Conservation (phyloP, 2,113 vertebrate genomes). For the Cyanocitta stelleri region DNA sequence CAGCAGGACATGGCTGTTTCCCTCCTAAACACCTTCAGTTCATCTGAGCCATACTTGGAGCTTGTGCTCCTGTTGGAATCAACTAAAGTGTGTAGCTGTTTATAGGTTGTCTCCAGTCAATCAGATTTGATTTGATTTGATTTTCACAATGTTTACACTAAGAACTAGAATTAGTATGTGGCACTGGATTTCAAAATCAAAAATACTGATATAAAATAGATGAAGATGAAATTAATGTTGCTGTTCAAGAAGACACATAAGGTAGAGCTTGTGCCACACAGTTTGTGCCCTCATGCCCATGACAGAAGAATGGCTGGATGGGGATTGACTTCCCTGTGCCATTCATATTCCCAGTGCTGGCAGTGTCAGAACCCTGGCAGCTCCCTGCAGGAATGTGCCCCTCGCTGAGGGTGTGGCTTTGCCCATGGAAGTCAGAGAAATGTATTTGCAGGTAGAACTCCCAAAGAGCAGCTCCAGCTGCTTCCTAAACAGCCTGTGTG, state of each 20-base stretch:
- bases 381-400: neutral
- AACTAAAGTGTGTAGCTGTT: fast-evolving
- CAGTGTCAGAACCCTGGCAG: neutral
- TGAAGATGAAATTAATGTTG: neutral
- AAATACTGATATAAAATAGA: neutral
- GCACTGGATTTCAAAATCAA: neutral
- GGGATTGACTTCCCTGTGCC: neutral
- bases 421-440: neutral
- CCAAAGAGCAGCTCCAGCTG: neutral
- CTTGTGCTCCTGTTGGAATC: neutral
- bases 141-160: neutral
- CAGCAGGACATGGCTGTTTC: neutral
- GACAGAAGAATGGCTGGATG: neutral
- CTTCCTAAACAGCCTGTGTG: fast-evolving
- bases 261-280: fast-evolving
- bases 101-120: neutral
- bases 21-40: neutral
- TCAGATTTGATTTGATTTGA: neutral
- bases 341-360: fast-evolving
- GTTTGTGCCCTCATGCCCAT: neutral
- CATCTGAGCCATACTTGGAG: neutral
- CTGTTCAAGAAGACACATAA: fast-evolving
- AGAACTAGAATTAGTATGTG: neutral
- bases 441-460: neutral
- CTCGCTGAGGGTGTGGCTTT: fast-evolving